phyloP scores from a whole-genome alignment of 2,113 vertebrate genomes.

The Leptobrachium leishanense region DNA sequence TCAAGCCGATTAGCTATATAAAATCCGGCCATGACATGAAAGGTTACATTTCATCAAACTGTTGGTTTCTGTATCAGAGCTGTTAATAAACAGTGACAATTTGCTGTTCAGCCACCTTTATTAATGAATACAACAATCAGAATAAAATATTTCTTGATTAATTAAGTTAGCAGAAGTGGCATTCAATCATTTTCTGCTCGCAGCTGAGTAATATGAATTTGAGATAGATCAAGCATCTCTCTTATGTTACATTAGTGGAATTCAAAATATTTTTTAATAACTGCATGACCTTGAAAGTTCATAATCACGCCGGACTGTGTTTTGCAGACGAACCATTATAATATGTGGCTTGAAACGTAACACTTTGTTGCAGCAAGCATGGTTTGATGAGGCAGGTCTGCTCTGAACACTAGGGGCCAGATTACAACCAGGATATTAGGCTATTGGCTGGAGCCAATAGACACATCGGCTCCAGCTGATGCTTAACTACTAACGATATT shows the following conservation, averaged over 20 bases:
- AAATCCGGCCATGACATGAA: conserved; percentile 12
- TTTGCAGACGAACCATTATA: too few species aligned
- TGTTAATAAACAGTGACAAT: conserved; percentile 42
- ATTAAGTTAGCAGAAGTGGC: conserved; percentile 17
- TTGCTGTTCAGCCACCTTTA: conserved; percentile 41
- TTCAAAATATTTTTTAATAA: background rate
- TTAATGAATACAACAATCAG: conserved; percentile 25
- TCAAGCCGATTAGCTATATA: conserved; percentile 11
- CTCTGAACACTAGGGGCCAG: too few species aligned
- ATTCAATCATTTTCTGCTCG: conserved; percentile 14
- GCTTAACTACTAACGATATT: too few species aligned
- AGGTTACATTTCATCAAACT: conserved; percentile 35
- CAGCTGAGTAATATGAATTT: background rate
- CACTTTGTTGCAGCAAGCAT: too few species aligned
- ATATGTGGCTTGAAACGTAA: too few species aligned
- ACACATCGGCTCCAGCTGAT: too few species aligned
- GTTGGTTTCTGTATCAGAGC: conserved; percentile 3
- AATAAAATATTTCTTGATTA: conserved; percentile 34
- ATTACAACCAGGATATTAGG: too few species aligned
- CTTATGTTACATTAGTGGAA: background rate
- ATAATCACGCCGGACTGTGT: too few species aligned
- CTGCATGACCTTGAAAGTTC: background rate
- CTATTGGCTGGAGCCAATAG: too few species aligned
- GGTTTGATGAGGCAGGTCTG: too few species aligned
- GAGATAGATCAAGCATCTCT: background rate